A percentile compares a stretch with the other conserved stretches of the same genome.
phyloP scores from a whole-genome alignment of 2,113 vertebrate genomes.

The Dissostichus mawsoni region DNA sequence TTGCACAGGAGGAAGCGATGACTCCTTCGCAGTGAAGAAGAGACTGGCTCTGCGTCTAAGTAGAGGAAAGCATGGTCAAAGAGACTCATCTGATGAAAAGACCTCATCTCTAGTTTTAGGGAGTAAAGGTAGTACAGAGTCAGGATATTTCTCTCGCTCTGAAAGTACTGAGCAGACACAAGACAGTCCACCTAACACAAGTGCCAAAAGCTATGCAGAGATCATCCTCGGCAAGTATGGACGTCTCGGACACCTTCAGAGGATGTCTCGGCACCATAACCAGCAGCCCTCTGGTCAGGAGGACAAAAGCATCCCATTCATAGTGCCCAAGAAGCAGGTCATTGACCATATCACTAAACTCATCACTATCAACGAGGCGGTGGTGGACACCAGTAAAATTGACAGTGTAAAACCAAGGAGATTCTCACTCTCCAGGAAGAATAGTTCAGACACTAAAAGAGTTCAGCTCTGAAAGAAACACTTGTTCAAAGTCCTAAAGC shows the following conservation, averaged over 20 bases:
- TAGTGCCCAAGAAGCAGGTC: constrained; percentile 94
- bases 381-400: constrained; percentile 97
- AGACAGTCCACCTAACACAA: constrained; percentile 92
- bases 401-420: constrained; percentile 96
- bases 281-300: constrained; percentile 83
- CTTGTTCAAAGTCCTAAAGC: constrained; percentile 85
- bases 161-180: constrained; percentile 93
- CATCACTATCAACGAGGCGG: constrained; percentile 97
- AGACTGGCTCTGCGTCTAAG: constrained; percentile 93
- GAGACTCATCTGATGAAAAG: constrained; percentile 85
- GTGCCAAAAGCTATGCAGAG: constrained; percentile 94
- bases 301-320: constrained; percentile 85
- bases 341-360: constrained; percentile 99
- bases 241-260: constrained; percentile 89
- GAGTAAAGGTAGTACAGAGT: constrained; percentile 96
- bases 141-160: constrained; percentile 95
- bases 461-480: constrained; percentile 84
- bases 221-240: constrained; percentile 97
- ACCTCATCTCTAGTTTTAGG: constrained; percentile 85
- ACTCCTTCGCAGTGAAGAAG: constrained; percentile 94
- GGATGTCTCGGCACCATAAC: constrained; percentile 85
- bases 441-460: constrained; percentile 93
- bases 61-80: constrained; percentile 88
- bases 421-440: constrained; percentile 93
- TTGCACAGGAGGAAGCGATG: constrained; percentile 75